A percentile compares a stretch with the other conserved stretches of the same genome.
These are phyloP conservation scores for Brachionus plicatilis DNA, from an alignment of 1,140 invertebrate genomes.

Conservation along the genomic window DNA sequence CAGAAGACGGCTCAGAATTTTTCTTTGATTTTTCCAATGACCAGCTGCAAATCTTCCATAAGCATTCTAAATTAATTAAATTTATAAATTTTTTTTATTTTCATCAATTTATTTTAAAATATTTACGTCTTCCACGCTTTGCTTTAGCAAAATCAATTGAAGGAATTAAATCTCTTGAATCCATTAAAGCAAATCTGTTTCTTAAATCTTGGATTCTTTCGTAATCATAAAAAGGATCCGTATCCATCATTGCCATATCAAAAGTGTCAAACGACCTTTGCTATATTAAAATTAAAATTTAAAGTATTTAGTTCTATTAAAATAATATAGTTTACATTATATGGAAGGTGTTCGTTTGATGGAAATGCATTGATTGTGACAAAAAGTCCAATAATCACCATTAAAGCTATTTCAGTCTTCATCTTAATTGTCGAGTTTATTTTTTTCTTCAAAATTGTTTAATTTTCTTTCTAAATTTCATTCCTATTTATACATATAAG, in stretches of 20 bases:
- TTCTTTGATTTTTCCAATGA: constrained; percentile 37
- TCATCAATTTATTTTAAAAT: neutral
- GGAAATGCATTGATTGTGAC: neutral
- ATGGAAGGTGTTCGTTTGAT: neutral
- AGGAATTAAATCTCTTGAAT: neutral
- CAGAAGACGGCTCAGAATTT: neutral
- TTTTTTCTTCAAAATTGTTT: neutral
- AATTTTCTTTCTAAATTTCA: neutral
- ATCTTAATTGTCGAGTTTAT: neutral
- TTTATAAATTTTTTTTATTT: neutral
- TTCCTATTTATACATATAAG: neutral
- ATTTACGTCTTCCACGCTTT: constrained; percentile 23
- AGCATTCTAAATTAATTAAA: neutral
- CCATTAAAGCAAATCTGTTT: neutral
- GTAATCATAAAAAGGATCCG: constrained; percentile 4
- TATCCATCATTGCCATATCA: constrained; percentile 3
- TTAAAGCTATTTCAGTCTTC: neutral
- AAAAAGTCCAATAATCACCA: neutral
- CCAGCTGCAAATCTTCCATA: constrained; percentile 35
- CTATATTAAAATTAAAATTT: neutral
- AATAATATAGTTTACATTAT: neutral
- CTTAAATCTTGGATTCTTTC: neutral
- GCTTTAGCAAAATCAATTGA: neutral
- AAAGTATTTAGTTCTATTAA: neutral
- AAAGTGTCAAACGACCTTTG: neutral